A percentile compares a stretch with the other conserved stretches of the same genome.
phyloP scores from a whole-genome alignment of 1,140 invertebrate genomes.

The Periplaneta americana region DNA sequence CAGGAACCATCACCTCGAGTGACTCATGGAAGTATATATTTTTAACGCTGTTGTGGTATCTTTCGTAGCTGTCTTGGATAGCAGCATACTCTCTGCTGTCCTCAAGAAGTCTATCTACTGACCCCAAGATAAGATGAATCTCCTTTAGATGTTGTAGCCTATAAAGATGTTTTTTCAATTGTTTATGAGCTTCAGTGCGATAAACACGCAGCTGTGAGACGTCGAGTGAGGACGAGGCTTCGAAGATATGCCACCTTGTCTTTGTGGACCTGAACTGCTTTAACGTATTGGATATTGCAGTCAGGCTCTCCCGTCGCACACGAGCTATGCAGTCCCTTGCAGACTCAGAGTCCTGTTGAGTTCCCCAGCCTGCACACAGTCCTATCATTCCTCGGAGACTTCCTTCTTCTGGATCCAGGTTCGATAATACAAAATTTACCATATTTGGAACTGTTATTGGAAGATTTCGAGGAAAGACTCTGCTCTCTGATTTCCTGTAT shows the following conservation, averaged over 20 bases:
- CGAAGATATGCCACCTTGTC: not conserved
- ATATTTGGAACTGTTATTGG: constrained; percentile 62
- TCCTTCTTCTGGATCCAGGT: constrained; percentile 43
- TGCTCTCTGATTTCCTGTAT: constrained; percentile 67
- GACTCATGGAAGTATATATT: not conserved
- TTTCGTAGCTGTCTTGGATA: constrained; percentile 29
- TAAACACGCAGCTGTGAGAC: constrained; percentile 16
- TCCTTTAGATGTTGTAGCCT: constrained; percentile 36
- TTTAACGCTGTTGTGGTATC: constrained; percentile 23
- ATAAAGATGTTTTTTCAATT: constrained; percentile 29
- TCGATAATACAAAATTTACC: constrained; percentile 63
- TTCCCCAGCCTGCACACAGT: constrained; percentile 29
- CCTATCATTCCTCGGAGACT: constrained; percentile 38
- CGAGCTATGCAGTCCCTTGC: constrained; percentile 34
- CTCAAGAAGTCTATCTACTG: constrained; percentile 28
- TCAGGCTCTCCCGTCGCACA: constrained; percentile 34
- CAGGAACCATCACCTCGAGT: not conserved
- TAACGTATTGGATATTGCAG: constrained; percentile 34
- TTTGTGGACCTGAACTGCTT: constrained; percentile 21
- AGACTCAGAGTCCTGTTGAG: constrained; percentile 29
- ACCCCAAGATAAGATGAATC: constrained; percentile 35
- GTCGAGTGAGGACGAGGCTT: constrained; percentile 23
- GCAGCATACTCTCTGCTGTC: constrained; percentile 26
- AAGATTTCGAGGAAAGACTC: constrained; percentile 54
- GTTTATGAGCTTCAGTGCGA: constrained; percentile 21